These are phyloP conservation scores for Pyralis farinalis DNA, from an alignment of 2,888 invertebrate genomes.

Conservation along the genomic window DNA sequence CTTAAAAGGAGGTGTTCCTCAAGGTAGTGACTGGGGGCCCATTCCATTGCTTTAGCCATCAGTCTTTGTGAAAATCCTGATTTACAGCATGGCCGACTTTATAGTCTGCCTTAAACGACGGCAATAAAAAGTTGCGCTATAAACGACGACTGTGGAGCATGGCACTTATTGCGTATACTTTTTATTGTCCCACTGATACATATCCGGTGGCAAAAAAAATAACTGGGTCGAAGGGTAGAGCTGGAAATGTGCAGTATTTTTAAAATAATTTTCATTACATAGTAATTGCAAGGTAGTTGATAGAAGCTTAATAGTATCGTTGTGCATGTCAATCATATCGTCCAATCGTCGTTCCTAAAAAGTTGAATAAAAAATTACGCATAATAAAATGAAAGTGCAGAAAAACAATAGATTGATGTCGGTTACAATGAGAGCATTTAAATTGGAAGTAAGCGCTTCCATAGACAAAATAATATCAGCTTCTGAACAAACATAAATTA, in stretches of 20 bases:
- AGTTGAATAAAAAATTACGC: no score
- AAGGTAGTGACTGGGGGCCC: slow-evolving; percentile 30
- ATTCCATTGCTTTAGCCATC: slow-evolving; percentile 32
- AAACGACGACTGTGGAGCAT: slow-evolving; percentile 39
- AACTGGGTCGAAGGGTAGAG: slow-evolving; percentile 24
- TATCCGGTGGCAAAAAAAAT: slow-evolving; percentile 33
- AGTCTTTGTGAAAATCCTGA: slow-evolving; percentile 50
- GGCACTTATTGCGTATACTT: slow-evolving; percentile 42
- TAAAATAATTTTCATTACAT: slow-evolving; percentile 4
- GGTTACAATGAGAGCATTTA: no score
- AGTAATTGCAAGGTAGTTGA: slow-evolving; percentile 1
- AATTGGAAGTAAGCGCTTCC: no score
- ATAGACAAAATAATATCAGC: no score
- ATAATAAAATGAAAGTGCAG: no score
- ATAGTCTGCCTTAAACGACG: slow-evolving; percentile 63
- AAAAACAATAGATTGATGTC: no score
- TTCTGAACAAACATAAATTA: no score
- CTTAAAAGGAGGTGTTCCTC: slow-evolving; percentile 15
- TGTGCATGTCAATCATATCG: no score
- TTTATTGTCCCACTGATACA: slow-evolving; percentile 38
- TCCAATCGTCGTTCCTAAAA: no score
- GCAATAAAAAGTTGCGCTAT: slow-evolving; percentile 70
- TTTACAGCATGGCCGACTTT: slow-evolving; percentile 63
- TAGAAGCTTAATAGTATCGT: no score
- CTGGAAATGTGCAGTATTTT: background rate